Conservation (phyloP, 2,797 vertebrate genomes). For the Characodon lateralis region DNA sequence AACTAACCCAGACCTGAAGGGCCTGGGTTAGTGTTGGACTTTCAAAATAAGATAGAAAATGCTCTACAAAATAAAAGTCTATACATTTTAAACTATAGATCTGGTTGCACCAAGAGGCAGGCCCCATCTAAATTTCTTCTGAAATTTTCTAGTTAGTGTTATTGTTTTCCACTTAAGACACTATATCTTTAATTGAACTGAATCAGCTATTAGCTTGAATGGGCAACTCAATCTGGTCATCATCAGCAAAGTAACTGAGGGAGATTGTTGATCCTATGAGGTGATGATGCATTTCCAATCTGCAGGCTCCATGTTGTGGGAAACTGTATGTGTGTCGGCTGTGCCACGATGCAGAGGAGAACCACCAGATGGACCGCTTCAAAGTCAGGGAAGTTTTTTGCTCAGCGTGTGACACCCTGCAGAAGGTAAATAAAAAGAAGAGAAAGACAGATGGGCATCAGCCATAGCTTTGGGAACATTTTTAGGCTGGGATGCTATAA, state of each 20-base stretch:
- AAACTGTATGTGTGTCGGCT: conserved; percentile 92
- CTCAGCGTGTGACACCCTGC: conserved; percentile 82
- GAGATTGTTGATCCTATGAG: neutral
- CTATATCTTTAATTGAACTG: neutral
- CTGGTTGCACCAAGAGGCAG: too few species aligned
- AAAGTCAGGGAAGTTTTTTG: conserved; percentile 90
- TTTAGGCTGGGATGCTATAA: neutral
- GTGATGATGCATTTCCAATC: conserved; percentile 3
- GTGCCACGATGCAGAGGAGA: conserved; percentile 90
- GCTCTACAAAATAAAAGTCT: too few species aligned
- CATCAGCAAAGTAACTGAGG: neutral
- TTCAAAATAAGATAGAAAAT: too few species aligned
- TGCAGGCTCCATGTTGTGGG: conserved; percentile 92
- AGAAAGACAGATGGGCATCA: neutral
- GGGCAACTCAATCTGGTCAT: neutral
- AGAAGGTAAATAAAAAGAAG: conserved; percentile 78
- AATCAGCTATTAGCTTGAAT: neutral
- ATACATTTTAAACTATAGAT: too few species aligned
- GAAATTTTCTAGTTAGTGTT: too few species aligned
- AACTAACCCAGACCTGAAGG: too few species aligned
- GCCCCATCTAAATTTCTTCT: too few species aligned
- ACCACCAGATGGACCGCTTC: conserved; percentile 91
- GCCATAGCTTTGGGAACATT: neutral
- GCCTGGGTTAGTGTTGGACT: too few species aligned
- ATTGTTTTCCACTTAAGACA: neutral